These are phyloP conservation scores for Oenanthe oenanthe DNA, from an alignment of 2,113 vertebrate genomes.

Conservation along the genomic window DNA sequence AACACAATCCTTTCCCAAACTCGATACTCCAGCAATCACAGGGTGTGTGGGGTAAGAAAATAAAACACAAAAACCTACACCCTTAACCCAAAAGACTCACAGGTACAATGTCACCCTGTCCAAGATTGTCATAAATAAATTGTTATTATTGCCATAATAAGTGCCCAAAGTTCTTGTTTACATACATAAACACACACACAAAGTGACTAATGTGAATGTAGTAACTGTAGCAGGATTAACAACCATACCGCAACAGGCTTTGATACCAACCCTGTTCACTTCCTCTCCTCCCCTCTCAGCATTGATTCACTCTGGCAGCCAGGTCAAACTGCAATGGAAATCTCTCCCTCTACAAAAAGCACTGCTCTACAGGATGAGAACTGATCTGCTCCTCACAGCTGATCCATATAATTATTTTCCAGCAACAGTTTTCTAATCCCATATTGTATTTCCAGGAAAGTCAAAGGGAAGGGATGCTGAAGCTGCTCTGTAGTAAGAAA, in stretches of 20 bases:
- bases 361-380: neutral
- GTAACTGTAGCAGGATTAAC: neutral
- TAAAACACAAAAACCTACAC: neutral
- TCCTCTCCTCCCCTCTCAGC: neutral
- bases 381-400: neutral
- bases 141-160: neutral
- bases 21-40: neutral
- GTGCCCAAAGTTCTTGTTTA: neutral
- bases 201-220: neutral
- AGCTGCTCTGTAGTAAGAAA: fast-evolving
- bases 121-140: neutral
- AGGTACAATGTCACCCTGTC: neutral
- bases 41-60: neutral
- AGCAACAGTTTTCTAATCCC: neutral
- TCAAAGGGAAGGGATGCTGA: neutral
- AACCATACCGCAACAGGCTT: neutral
- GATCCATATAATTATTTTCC: neutral
- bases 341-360: neutral
- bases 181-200: neutral
- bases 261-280: neutral
- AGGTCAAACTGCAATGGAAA: neutral
- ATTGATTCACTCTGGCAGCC: neutral
- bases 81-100: neutral
- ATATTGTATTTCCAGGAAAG: neutral
- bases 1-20: neutral